phyloP scores from a whole-genome alignment of 2,797 vertebrate species.

The Gallirallus australis region DNA sequence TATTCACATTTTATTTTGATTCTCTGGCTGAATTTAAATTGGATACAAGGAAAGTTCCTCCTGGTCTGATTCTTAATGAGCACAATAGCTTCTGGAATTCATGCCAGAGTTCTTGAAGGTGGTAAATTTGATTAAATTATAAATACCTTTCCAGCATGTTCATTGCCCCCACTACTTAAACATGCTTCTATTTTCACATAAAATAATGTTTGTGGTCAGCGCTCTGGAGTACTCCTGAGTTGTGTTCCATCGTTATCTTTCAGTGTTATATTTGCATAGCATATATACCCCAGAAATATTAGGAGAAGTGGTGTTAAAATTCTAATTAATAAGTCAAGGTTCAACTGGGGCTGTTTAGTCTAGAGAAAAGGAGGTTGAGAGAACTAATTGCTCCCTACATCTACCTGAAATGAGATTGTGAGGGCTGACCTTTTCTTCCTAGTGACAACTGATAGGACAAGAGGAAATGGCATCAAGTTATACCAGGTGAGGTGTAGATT shows the following conservation, averaged over 20 bases:
- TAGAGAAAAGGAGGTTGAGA: no score
- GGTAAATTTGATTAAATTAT: slow-evolving; percentile 18
- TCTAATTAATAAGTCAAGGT: background rate
- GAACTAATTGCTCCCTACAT: no score
- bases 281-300: background rate
- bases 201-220: background rate
- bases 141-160: background rate
- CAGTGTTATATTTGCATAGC: background rate
- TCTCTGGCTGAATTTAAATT: background rate
- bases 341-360: background rate
- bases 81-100: slow-evolving; percentile 19
- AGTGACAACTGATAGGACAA: no score
- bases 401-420: no score
- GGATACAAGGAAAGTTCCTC: background rate
- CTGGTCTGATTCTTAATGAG: background rate
- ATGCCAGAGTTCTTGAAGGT: slow-evolving; percentile 4
- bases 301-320: background rate
- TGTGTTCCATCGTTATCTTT: background rate
- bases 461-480: no score
- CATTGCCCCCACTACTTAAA: background rate
- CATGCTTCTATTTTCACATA: background rate
- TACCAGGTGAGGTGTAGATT: no score
- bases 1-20: background rate
- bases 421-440: no score
- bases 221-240: background rate